Conservation (phyloP, 2,113 vertebrate species). For the Empidonax alnorum region DNA sequence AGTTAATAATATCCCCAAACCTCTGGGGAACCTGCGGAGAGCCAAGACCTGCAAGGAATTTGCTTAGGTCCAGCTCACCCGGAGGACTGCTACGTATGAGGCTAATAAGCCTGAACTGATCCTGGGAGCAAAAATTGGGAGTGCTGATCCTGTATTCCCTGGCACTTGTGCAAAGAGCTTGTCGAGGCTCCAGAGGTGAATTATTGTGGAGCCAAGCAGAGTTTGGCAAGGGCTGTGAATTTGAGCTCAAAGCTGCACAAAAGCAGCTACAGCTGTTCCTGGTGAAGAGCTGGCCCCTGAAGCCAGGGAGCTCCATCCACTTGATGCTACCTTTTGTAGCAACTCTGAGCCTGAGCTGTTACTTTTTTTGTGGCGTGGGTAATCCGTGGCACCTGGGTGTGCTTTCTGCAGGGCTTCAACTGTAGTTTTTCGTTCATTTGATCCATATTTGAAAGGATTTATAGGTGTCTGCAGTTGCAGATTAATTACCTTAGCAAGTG, state of each 20-base stretch:
- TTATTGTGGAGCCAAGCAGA: not conserved
- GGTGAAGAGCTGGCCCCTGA: not conserved
- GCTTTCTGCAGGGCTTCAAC: not conserved
- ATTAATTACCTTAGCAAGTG: not conserved
- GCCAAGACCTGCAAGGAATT: not conserved
- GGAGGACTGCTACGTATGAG: not conserved
- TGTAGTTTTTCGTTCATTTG: not conserved
- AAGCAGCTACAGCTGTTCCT: not conserved
- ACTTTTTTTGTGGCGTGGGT: accelerated
- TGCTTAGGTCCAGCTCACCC: not conserved
- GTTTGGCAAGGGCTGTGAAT: not conserved
- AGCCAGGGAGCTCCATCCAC: accelerated
- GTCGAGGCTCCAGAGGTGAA: not conserved
- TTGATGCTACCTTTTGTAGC: not conserved
- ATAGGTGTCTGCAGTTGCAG: not conserved
- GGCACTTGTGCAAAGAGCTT: not conserved
- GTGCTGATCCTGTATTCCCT: not conserved
- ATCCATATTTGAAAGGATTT: not conserved
- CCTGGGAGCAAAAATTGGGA: not conserved
- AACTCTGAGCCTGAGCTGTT: not conserved
- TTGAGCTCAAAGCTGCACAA: not conserved
- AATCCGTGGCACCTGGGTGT: not conserved
- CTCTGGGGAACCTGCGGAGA: not conserved
- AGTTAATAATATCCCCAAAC: not conserved
- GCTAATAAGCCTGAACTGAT: not conserved